Percentiles rank a stretch among this genome's conserved stretches.
Evolutionary conservation across 2,797 vertebrate genomes (phyloP).

Genomic region (Arnoldichthys spilopterus): DNA sequence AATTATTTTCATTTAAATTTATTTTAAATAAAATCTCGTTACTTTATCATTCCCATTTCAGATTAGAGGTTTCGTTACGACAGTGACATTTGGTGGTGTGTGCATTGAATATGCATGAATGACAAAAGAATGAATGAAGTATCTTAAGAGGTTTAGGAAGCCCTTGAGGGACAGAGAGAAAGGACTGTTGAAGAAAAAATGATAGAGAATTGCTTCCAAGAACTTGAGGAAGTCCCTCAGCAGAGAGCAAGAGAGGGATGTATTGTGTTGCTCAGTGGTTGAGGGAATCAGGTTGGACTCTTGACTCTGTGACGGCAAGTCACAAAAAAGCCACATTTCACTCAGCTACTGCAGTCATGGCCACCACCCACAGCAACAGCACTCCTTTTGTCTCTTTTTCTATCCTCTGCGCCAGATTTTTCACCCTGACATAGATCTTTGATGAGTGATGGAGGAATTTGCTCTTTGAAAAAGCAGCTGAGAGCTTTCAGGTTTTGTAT

Average conservation of each 20-base stretch:
- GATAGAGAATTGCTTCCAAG: background rate
- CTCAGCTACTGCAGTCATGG: background rate
- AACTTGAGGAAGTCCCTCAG: background rate
- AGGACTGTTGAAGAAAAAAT: background rate
- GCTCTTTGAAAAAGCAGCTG: background rate
- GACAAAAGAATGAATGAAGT: background rate
- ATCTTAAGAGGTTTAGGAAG: background rate
- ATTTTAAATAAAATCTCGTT: background rate
- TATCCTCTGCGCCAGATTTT: too few relatives aligned
- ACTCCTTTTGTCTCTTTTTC: background rate
- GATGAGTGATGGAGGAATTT: background rate
- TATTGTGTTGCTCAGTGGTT: background rate
- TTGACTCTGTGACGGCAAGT: background rate
- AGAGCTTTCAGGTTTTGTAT: background rate
- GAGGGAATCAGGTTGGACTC: background rate
- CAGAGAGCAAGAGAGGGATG: background rate
- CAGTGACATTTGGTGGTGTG: background rate
- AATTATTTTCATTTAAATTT: too few relatives aligned
- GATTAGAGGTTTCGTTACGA: background rate
- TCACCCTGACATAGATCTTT: background rate
- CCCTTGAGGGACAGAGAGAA: background rate
- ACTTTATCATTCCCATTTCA: background rate
- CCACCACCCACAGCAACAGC: background rate
- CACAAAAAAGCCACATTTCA: conserved; percentile 11
- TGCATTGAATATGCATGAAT: background rate